Base-by-base conservation (phyloP, 2,113 vertebrate genomes). In the Saguinus midas region DNA sequence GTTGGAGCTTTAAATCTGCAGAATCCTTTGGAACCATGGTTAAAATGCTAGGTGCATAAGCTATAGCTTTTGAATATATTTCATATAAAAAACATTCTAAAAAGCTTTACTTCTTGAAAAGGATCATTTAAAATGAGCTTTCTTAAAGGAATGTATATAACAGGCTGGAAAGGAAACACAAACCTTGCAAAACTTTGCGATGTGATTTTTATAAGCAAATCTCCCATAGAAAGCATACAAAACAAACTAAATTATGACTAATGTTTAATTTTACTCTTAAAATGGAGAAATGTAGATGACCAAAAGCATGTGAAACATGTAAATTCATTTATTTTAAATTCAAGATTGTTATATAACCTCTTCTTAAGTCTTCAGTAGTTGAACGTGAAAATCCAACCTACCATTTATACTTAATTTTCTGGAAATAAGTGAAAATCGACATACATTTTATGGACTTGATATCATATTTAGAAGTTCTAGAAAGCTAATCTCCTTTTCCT, bases 1-100 rank as follows among this genome's bases (percentile, higher is more conserved):
- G 48, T 89, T 98, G 83, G 40, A 79, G 7, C 57, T 95, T 97
- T 90, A 93, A 97, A 98, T 97, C 94, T 52, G 40, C 0, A 96
- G 91, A 97, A 96, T 94, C 64, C 43, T 95, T 88, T 96, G 57
- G 58, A 95, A 98, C 61, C 17, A 96, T 37, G 29, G 87, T 89
- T 94, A 98, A 97, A 97, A 84, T 92, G 82, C 78, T 86, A 70
- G 95, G 3, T 61, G 87, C 89, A 86, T 95, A 95, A 91, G 18
- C 11, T 82, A 98, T 97, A 98, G 82, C 73, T 86, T 96, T 91
- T 27, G 7, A 88, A 81, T 96, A 58, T 52, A 50, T 98, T 98
- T 98, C 45, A 90, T 73, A 97, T 9, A 97, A 84, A 25, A 96
- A 93, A 80, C 12, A 64, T 87, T 86, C 75, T 96, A 96, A 95